phyloP scores from a whole-genome alignment of 1,140 invertebrate genomes.

The Tyrophagus putrescentiae region DNA sequence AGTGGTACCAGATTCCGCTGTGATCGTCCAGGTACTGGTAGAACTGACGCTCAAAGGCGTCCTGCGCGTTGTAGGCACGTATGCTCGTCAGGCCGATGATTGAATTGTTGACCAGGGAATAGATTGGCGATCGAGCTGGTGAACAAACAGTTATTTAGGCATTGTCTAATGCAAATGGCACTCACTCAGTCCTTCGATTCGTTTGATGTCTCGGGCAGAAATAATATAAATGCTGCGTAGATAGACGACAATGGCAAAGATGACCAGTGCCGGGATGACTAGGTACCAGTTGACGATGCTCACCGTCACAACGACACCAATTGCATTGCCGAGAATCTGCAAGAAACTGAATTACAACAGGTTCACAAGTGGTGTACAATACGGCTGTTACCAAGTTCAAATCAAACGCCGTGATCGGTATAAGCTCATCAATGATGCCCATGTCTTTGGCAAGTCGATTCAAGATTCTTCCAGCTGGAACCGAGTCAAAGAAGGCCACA shows the following conservation, averaged over 20 bases:
- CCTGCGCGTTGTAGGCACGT: constrained; percentile 55
- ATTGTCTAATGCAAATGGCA: constrained; percentile 39
- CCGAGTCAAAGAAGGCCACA: constrained; percentile 71
- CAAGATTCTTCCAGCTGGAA: constrained; percentile 32
- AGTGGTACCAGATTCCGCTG: constrained; percentile 53
- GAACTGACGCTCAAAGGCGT: constrained; percentile 49
- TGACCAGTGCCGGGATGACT: constrained; percentile 51
- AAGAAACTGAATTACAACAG: constrained; percentile 56
- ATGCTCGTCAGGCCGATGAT: constrained; percentile 77
- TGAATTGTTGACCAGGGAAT: constrained; percentile 70
- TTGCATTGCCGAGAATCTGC: constrained; percentile 1
- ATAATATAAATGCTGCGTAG: constrained; percentile 61
- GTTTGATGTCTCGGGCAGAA: constrained; percentile 69
- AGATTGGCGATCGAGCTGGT: constrained; percentile 47
- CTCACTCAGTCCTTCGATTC: constrained; percentile 64
- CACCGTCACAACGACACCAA: constrained; percentile 17
- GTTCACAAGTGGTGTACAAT: constrained; percentile 13
- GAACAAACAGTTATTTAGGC: constrained; percentile 33
- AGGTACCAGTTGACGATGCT: constrained; percentile 6
- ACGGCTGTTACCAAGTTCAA: constrained; percentile 32
- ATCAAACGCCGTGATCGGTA: constrained; percentile 39
- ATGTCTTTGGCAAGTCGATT: constrained; percentile 26
- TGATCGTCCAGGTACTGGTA: constrained; percentile 45
- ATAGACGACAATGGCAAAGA: constrained; percentile 53
- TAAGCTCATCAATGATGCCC: constrained; percentile 30